Evolutionary conservation across 2,888 invertebrate genomes (phyloP), one percentile per base, ranked within the genome.

Genomic region (Coelinius sp.): DNA sequence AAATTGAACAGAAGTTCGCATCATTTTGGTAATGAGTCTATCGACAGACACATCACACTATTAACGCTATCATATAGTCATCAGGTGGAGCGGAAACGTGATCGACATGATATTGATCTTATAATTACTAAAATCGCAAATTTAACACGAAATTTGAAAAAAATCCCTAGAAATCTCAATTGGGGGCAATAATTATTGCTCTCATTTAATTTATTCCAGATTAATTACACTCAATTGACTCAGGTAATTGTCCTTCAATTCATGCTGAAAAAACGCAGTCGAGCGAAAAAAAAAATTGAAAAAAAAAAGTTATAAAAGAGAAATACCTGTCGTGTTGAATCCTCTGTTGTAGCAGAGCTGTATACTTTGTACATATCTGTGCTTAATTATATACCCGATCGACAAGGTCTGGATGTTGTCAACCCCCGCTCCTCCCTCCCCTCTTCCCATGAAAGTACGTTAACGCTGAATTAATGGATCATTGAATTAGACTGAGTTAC

Each of bases 331-430:
- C 56, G 35, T 41, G 53, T 65, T 78, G 68, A 76, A 76, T 78
- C 76, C 76, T 78, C 70, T 77, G 77, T 73, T 67, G 65, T 76
- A 76, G 74, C 68, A 65, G 73, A 75, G 73, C 76, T 81, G 82
- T 82, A 81, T 77, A 82, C 82, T 79, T 80, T 82, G 82, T 82
- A 82, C 77, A 81, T 82, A 81, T 73, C 76, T 79, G 76, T 80
- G 79, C 77, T 76, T 75, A 76, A 78, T 76, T 46, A 73, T 35
- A 53, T 25, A 56, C 17, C n/a, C 17, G 56, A 56, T 56, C 56
- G 31, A 56, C 56, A 31, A 56, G 56, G 2, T 8, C 14, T 17
- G 14, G 24, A 70, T 17, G 38, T 24, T 35, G 35, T 52, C 52
- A 52, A 35, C 17, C 10, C 20, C 17, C 44, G 20, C 27, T n/a